Evolutionary conservation across 2,113 vertebrate species (phyloP).

Genomic region (Varanus salvator): DNA sequence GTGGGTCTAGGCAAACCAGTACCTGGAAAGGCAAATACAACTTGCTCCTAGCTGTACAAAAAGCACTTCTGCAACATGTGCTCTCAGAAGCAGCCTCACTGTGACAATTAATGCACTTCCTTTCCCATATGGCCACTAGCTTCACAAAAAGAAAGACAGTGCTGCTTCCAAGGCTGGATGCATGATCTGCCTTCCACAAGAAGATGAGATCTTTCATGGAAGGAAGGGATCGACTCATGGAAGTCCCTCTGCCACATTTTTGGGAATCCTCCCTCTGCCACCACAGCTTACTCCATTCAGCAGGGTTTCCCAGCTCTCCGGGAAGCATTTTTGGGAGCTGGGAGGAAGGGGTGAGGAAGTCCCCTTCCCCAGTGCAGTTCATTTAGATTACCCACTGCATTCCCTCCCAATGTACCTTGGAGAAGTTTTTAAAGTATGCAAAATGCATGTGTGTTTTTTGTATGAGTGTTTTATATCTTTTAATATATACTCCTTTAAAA

Average conservation of each 20-base stretch:
- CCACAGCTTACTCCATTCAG: no score
- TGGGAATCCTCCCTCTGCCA: neutral
- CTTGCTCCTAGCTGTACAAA: neutral
- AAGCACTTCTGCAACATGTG: neutral
- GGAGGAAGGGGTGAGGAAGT: no score
- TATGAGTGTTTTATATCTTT: neutral
- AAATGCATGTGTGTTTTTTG: neutral
- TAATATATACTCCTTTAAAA: neutral
- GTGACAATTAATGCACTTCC: neutral
- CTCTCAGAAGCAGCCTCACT: neutral
- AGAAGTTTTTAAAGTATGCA: neutral
- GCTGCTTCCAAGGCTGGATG: neutral
- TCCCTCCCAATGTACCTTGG: no score
- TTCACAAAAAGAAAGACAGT: neutral
- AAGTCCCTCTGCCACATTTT: no score
- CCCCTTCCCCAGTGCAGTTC: neutral
- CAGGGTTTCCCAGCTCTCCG: no score
- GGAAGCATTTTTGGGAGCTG: no score
- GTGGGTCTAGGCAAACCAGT: neutral
- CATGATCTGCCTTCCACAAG: no score
- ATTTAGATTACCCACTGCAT: neutral
- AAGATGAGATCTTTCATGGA: no score
- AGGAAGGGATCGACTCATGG: no score
- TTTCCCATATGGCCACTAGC: neutral
- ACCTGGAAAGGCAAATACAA: neutral